Base-by-base conservation (phyloP, 2,113 vertebrate species). In the Ceratotherium simum region DNA sequence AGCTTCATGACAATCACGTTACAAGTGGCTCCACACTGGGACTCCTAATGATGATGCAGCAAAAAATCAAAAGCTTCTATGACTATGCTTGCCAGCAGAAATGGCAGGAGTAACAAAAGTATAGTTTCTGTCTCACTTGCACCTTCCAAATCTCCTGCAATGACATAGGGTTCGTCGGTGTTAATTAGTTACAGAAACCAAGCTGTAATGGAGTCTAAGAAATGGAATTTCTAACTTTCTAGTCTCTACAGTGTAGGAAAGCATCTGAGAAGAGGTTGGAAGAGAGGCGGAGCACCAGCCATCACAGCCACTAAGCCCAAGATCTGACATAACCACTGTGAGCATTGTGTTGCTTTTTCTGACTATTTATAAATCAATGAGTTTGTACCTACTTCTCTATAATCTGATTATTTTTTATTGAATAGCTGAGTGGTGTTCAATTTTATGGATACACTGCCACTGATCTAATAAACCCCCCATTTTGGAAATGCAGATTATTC, bases 321-420 rank as follows among this genome's bases (percentile, higher is more conserved):
- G 0, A 39, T 39, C 31, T 39, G 13, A 67, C 8, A 20, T 4
- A 81, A 79, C 10, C 6, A 88, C 17, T 67, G 36, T 58, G 76
- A 75, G 13, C 14, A 58, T 20, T 92, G 31, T 58, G 36, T 36
- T 92, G n/a, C 11, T 88, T 81, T 56, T 96, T 76, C 8, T 79
- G 67, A 33, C 17, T 82, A 75, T 67, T 54, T 48, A 39, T 14
- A 75, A 82, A 87, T 67, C 67, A 75, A 5, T 67, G 33, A 36
- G 8, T 58, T 39, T 95, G 67, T 42, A 64, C 27, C 31, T 36
- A 72, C 33, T 88, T 51, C 65, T 76, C 13, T 31, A 82, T 54
- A 42, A 72, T 54, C 33, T 82, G 20, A 89, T 75, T 36, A 84
- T 42, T 78, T 72, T 56, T 94, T 79, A 88, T 89, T 95, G 69